Conservation (phyloP, 2,113 vertebrate genomes). For the Chionomys nivalis region DNA sequence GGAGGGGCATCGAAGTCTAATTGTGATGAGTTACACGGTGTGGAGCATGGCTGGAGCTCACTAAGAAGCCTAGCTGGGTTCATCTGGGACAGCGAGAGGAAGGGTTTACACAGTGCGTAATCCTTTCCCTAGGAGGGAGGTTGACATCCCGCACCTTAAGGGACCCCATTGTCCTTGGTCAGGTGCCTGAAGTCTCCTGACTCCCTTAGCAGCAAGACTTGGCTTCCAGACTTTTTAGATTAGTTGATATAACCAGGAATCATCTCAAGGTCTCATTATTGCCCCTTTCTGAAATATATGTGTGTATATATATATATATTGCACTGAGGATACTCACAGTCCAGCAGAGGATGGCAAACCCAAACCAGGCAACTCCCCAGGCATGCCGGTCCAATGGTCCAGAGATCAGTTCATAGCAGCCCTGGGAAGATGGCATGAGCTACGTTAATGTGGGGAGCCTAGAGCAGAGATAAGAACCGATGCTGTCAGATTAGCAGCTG, state of each 20-base stretch:
- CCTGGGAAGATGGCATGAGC: conserved; percentile 74
- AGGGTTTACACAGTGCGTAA: background rate
- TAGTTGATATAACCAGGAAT: background rate
- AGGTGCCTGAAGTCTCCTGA: background rate
- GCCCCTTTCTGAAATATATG: background rate
- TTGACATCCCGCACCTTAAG: background rate
- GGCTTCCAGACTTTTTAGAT: background rate
- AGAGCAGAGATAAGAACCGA: background rate
- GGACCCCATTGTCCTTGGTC: background rate
- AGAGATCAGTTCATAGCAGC: conserved; percentile 87
- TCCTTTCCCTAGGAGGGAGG: background rate
- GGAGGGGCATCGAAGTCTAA: background rate
- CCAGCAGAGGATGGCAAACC: conserved; percentile 92
- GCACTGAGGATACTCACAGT: conserved; percentile 86
- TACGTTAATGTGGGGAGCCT: background rate
- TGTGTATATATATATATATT: no score
- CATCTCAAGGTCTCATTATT: background rate
- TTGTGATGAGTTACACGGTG: background rate
- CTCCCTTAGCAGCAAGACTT: background rate
- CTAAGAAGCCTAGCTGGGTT: background rate
- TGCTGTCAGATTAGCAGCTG: background rate
- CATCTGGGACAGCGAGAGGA: background rate
- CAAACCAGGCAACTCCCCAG: conserved; percentile 91
- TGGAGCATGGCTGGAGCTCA: background rate
- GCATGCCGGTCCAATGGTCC: conserved; percentile 86